Base-by-base conservation (phyloP, 2,113 vertebrate species). In the Hippoglossus stenolepis region DNA sequence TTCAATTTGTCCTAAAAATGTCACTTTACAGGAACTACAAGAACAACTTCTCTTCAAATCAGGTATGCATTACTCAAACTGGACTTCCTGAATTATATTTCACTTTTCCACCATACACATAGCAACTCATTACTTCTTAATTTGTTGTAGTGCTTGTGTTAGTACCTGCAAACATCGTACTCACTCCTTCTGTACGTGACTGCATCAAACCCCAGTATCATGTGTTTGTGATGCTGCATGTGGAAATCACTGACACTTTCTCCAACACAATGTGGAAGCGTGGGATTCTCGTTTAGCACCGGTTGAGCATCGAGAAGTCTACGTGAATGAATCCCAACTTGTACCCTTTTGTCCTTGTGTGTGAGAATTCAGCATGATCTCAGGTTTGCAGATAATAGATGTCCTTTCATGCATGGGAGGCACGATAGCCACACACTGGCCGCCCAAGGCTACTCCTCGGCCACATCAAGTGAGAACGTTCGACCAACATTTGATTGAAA, bases 401-500 rank as follows among this genome's bases (percentile, higher is more conserved):
- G 84, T 87, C 68, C 81, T 85, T 91, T 91, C 81, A 89, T 87
- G 87, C 79, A 75, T 71, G 31, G 77, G 20, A 47, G 68, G 65
- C 57, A 75, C 70, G 83, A 78, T 83, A 83, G 84, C 90, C 83
- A 63, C 70, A 70, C 76, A 23, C 23, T 81, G 82, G 79, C 86
- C 86, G 88, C 87, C 84, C 82, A 64, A 74, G 90, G 90, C 90
- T 67, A 75, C 82, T 75, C 73, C 80, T 87, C 60, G 64, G 68
- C 85, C 84, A 79, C 82, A 85, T 85, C 77, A 70, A 87, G 84
- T 73, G 62, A 85, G 47, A 82, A 88, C 28, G 65, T 84, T 78
- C 23, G 18, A 73, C 79, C 70, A 56, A 71, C 61, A 68, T 87
- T 86, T 91, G 90, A 93, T 92, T 90, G 88, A 91, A 93, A 91